phyloP scores from a whole-genome alignment of 1,140 invertebrate species.

The Drosophila nigromelanica region DNA sequence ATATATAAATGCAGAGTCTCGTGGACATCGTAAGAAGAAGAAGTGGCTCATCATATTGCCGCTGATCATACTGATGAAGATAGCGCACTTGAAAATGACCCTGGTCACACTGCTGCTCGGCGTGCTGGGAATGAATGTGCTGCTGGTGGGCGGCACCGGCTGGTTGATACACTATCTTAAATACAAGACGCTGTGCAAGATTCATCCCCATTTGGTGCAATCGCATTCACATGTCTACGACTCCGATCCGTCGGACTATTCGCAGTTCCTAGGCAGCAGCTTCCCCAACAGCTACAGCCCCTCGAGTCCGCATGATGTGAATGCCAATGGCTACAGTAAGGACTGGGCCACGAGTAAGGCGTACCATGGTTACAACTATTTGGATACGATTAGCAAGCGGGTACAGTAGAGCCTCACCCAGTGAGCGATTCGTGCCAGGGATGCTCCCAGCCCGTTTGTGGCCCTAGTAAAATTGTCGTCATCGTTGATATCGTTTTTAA shows the following conservation, averaged over 20 bases:
- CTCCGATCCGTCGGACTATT: conserved; percentile 77
- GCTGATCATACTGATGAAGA: conserved; percentile 76
- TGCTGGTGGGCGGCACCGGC: conserved; percentile 71
- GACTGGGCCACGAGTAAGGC: conserved; percentile 80
- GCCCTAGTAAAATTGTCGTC: conserved; percentile 52
- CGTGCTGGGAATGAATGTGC: conserved; percentile 71
- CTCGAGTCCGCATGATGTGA: conserved; percentile 65
- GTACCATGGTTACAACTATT: conserved; percentile 72
- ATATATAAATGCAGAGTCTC: conserved; percentile 31
- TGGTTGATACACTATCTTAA: conserved; percentile 82
- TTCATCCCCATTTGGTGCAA: conserved; percentile 79
- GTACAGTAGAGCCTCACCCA: conserved; percentile 45
- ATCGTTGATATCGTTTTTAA: conserved; percentile 32
- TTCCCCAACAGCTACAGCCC: conserved; percentile 65
- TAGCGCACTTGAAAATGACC: conserved; percentile 80
- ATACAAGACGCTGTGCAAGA: conserved; percentile 80
- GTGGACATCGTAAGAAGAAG: conserved; percentile 62
- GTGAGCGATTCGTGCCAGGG: conserved; percentile 42
- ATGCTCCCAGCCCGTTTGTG: conserved; percentile 6
- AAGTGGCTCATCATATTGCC: conserved; percentile 78
- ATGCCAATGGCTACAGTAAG: conserved; percentile 63
- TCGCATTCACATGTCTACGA: conserved; percentile 81
- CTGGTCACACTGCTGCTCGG: conserved; percentile 64
- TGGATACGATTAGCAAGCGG: conserved; percentile 79
- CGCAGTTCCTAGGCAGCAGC: conserved; percentile 75